Evolutionary conservation across 2,888 invertebrate genomes (phyloP), one percentile per base, ranked within the genome.

Genomic region (Hanleya hanleyi): DNA sequence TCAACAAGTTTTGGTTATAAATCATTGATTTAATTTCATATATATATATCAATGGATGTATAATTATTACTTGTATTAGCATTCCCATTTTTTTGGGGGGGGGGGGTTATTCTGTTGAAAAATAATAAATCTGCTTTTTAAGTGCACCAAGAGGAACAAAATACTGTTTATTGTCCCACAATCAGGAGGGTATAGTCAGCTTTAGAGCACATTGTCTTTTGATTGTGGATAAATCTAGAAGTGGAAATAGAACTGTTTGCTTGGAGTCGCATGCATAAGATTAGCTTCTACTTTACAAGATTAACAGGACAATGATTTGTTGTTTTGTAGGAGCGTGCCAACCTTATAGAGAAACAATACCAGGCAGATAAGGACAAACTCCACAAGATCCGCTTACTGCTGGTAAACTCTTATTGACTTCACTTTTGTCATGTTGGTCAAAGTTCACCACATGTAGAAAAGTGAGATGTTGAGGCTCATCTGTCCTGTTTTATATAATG

Each of bases 281-380:
- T n/a, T n/a, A n/a, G n/a, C n/a, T n/a, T n/a, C n/a, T n/a, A n/a
- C n/a, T n/a, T n/a, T n/a, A n/a, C n/a, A n/a, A n/a, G n/a, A n/a
- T n/a, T n/a, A n/a, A n/a, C n/a, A n/a, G n/a, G n/a, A n/a, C n/a
- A n/a, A n/a, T n/a, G n/a, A n/a, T n/a, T n/a, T 57, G 22, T 22
- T 57, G 15, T 29, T 4, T 57, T 85, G 33, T 80, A 89, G 88
- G 90, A 89, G 72, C 78, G 90, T 73, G 86, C 83, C 18, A 81
- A 84, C 37, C 73, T 89, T 66, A 89, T 91, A 38, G 89, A 89
- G 70, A 86, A 86, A 69, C 91, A 91, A 78, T 90, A 89, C 68
- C 79, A 82, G 26, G 86, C 89, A 22, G 90, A 90, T 73, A 89
- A 86, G 78, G 90, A 90, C 67, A 91, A 91, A 76, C 84, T 91